Conservation (phyloP, 2,888 invertebrate genomes). For the Disparrhopalites patrizii region DNA sequence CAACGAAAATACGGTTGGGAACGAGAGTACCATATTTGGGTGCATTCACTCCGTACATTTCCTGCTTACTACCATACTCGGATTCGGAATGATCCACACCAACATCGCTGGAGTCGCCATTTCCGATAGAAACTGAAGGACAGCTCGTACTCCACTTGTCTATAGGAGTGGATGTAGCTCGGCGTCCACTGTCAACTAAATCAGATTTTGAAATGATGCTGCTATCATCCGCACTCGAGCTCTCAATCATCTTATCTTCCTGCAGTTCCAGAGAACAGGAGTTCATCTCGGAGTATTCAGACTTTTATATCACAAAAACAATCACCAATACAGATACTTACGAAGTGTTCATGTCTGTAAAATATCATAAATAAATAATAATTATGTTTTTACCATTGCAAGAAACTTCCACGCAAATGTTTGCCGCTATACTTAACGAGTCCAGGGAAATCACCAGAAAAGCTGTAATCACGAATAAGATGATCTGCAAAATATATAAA, state of each 20-base stretch:
- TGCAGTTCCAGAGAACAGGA: conserved; percentile 18
- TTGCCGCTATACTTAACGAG: conserved; percentile 1
- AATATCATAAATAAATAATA: background rate
- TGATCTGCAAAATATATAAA: conserved; percentile 1
- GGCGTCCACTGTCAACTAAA: background rate
- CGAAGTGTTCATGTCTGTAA: no score
- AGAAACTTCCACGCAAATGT: conserved; percentile 3
- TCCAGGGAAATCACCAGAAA: conserved; percentile 3
- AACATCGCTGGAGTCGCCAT: conserved; percentile 19
- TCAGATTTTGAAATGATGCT: conserved; percentile 8
- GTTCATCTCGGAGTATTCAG: conserved; percentile 21
- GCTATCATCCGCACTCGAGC: conserved; percentile 24
- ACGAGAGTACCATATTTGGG: conserved; percentile 69
- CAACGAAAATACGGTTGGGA: conserved; percentile 93
- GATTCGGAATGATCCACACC: conserved; percentile 19
- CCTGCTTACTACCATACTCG: conserved; percentile 1
- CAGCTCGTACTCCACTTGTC: conserved; percentile 26
- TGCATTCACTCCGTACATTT: conserved; percentile 9
- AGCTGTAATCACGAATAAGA: conserved; percentile 5
- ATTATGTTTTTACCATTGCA: background rate
- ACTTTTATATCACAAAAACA: background rate
- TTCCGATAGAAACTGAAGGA: conserved; percentile 12
- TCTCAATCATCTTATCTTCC: conserved; percentile 21
- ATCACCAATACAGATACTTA: no score
- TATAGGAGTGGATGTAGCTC: conserved; percentile 22